These are phyloP conservation scores for Hyalella azteca DNA, from an alignment of 2,888 invertebrate species.

Conservation along the genomic window DNA sequence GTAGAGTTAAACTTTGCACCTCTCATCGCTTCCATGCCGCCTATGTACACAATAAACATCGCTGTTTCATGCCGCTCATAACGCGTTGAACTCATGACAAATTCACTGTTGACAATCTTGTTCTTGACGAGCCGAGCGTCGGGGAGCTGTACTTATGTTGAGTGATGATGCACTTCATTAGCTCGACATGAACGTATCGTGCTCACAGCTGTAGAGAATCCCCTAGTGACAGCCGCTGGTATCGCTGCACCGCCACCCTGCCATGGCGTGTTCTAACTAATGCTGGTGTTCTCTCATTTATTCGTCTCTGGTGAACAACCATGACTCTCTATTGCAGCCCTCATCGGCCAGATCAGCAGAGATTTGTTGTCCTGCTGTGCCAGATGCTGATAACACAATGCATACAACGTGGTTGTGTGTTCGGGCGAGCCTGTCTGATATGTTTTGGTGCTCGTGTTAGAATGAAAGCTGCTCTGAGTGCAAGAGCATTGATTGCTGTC, in stretches of 20 bases:
- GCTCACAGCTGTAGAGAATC: neutral
- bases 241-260: neutral
- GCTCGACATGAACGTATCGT: conserved; percentile 7
- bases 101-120: conserved; percentile 14
- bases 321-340: conserved; percentile 7
- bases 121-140: neutral
- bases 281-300: neutral
- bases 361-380: conserved; percentile 18
- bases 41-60: too few relatives aligned
- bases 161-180: conserved; percentile 10
- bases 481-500: too few relatives aligned
- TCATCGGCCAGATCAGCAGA: neutral
- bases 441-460: too few relatives aligned
- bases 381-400: too few relatives aligned
- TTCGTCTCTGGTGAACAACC: neutral
- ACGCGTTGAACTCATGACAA: conserved; percentile 1
- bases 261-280: conserved; percentile 13
- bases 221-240: neutral
- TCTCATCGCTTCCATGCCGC: too few relatives aligned
- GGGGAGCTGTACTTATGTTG: neutral
- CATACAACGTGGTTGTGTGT: too few relatives aligned
- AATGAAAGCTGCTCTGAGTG: too few relatives aligned
- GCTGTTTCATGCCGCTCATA: neutral
- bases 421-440: too few relatives aligned
- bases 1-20: too few relatives aligned